A percentile compares a stretch with the other conserved stretches of the same genome.
Conservation (phyloP, 2,797 vertebrate species). For the Fundulus diaphanus region DNA sequence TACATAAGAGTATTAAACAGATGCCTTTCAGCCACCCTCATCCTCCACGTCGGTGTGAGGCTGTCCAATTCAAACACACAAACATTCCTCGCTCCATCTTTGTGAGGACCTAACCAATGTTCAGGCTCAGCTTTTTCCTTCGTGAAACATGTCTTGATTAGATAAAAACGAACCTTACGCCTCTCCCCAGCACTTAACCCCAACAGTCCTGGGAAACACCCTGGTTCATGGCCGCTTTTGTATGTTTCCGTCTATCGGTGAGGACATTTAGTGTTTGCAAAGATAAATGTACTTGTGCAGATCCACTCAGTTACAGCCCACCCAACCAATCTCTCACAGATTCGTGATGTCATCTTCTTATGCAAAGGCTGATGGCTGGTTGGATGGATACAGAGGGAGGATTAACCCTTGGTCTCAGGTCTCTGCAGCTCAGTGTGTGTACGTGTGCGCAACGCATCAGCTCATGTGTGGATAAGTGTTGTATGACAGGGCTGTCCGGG, state of each 20-base stretch:
- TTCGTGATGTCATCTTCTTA: conserved; percentile 79
- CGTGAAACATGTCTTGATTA: neutral
- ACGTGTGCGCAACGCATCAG: conserved; percentile 23
- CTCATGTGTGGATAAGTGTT: conserved; percentile 72
- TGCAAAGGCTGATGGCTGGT: conserved; percentile 72
- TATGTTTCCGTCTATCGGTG: neutral
- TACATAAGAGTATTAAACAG: conserved; percentile 83
- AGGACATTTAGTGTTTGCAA: conserved; percentile 15
- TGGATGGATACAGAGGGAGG: conserved; percentile 46
- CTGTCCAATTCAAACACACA: conserved; percentile 58
- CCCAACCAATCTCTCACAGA: conserved; percentile 65
- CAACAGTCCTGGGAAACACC: neutral
- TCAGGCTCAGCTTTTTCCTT: neutral
- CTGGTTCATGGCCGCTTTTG: conserved; percentile 2
- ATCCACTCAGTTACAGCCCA: conserved; percentile 35
- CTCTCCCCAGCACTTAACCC: neutral
- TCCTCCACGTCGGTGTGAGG: conserved; percentile 41
- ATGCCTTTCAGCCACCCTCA: conserved; percentile 66
- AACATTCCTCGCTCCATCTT: conserved; percentile 9
- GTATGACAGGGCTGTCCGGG: conserved; percentile 67
- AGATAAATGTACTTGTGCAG: conserved; percentile 35
- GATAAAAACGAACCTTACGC: neutral
- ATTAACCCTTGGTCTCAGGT: conserved; percentile 71
- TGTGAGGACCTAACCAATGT: conserved; percentile 1
- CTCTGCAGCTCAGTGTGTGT: conserved; percentile 38